Base-by-base conservation (phyloP, 1,140 invertebrate genomes). In the Heliconius congener region DNA sequence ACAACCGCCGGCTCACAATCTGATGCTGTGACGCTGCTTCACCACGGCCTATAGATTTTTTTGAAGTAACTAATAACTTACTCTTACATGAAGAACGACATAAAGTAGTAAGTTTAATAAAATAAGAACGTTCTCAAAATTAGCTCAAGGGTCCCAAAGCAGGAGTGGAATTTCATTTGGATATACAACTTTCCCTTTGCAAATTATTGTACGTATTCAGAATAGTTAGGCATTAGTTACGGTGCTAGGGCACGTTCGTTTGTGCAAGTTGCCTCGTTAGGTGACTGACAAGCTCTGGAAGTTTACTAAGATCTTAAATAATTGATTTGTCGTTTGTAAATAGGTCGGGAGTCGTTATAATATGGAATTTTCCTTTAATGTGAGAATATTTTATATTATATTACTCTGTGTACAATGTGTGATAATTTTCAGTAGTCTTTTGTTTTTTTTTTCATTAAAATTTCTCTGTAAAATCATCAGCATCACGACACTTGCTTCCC, bases 201-300 rank as follows among this genome's bases (percentile, higher is more conserved):
- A 79, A 79, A 79, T 79, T 74, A 78, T 66, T 76, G 74, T 46
- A 50, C 18, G 60, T 13, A 70, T 76, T 76, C 60, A 23, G 70
- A 66, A 46, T 60, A 76, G 74, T 76, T 76, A 76, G 55, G 60
- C 50, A 57, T 73, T 76, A 80, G 79, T 80, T 76, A 52, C 30
- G 37, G 55, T 42, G 42, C 46, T 66, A 18, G 50, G 39, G 52
- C 79, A 72, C 74, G 74, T 60, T 55, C 78, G 74, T 72, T 81
- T 81, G 82, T 78, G 52, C 77, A 83, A 83, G 76, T 85, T 83
- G 77, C 23, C 79, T 85, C 81, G 84, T 83, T 85, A 85, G 82
- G 66, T 79, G 77, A 73, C 81, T 77, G 81, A 81, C 81, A 80
- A 78, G 71, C n/a, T 46, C 52, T 74, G 55, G 42, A 76, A 82